phyloP scores from a whole-genome alignment of 2,797 vertebrate species.

The Ctenopoma multispine region DNA sequence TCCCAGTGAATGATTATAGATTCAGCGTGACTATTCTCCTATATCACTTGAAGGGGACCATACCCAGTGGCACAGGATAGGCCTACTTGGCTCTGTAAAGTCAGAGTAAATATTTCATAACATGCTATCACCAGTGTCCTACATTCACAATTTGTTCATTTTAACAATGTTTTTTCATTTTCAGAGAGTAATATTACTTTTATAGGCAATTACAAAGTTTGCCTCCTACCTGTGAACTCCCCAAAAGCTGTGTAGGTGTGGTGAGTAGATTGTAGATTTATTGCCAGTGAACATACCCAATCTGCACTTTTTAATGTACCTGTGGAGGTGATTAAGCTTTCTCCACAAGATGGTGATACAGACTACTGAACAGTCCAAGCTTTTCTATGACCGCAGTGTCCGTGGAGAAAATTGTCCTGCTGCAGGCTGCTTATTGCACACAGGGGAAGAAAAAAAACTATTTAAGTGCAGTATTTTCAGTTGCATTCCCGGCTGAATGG shows the following conservation, averaged over 20 bases:
- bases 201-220: neutral
- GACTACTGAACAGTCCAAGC: too few species aligned
- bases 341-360: too few species aligned
- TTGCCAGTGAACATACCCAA: too few species aligned
- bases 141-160: neutral
- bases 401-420: too few species aligned
- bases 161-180: neutral
- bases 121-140: slow-evolving; percentile 1
- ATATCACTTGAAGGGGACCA: slow-evolving; percentile 41
- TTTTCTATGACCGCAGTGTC: too few species aligned
- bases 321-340: too few species aligned
- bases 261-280: too few species aligned
- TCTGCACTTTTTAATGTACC: too few species aligned
- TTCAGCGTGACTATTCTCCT: slow-evolving; percentile 50
- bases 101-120: slow-evolving; percentile 28
- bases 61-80: slow-evolving; percentile 4
- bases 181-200: slow-evolving; percentile 13
- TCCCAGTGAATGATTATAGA: slow-evolving; percentile 57
- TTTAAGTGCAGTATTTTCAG: too few species aligned
- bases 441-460: too few species aligned
- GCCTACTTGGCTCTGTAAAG: slow-evolving; percentile 20
- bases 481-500: too few species aligned
- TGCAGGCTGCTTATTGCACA: too few species aligned
- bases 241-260: neutral
- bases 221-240: neutral